A percentile compares a stretch with the other conserved stretches of the same genome.
Conservation (phyloP, 2,888 invertebrate genomes). For the Smittia sp. region DNA sequence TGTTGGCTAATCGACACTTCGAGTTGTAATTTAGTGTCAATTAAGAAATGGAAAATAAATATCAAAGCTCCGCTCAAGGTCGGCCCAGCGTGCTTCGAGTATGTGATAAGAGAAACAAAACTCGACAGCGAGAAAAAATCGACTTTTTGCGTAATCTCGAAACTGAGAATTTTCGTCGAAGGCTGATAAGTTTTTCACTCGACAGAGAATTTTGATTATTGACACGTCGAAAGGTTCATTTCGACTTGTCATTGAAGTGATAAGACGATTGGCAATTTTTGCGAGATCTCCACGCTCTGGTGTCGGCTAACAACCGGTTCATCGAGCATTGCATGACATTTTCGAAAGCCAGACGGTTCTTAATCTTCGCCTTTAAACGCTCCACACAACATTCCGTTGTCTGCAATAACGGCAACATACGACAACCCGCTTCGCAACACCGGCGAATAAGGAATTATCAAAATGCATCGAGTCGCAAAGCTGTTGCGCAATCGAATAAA, state of each 20-base stretch:
- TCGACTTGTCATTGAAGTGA: no score
- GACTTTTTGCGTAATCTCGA: background rate
- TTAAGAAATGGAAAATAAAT: slow-evolving; percentile 12
- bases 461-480: background rate
- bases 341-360: background rate
- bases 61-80: slow-evolving; percentile 16
- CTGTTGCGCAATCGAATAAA: slow-evolving; percentile 5
- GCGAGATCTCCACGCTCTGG: no score
- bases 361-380: background rate
- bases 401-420: background rate
- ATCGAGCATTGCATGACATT: background rate
- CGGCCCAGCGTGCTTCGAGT: background rate
- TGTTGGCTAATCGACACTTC: background rate
- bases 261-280: no score
- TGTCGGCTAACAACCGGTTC: no score
- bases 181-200: background rate
- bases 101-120: background rate
- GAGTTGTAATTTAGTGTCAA: slow-evolving; percentile 1
- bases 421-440: background rate
- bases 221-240: no score
- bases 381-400: background rate
- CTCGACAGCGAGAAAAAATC: background rate
- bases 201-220: background rate
- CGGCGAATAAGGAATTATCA: background rate
- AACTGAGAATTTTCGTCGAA: background rate